Conservation (phyloP, 1,140 invertebrate genomes). For the Bradysia coprophila region DNA sequence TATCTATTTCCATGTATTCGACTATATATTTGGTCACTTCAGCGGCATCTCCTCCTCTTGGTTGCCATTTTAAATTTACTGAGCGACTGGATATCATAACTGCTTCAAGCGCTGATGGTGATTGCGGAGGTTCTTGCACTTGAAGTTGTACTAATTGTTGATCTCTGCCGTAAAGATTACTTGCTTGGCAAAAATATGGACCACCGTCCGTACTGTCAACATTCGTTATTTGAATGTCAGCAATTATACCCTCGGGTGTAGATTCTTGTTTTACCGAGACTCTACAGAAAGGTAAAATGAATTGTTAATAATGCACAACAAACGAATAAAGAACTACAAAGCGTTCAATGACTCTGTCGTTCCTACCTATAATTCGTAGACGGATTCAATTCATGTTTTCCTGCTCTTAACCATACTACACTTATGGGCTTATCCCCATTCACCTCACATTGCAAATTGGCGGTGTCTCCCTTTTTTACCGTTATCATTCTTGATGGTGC, state of each 20-base stretch:
- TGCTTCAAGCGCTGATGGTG: conserved; percentile 45
- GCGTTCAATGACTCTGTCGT: neutral
- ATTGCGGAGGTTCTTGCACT: conserved; percentile 62
- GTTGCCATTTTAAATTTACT: conserved; percentile 58
- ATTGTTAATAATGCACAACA: no score
- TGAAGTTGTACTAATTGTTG: conserved; percentile 61
- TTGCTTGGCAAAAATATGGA: conserved; percentile 65
- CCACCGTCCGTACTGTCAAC: conserved; percentile 56
- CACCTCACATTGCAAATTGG: conserved; percentile 54
- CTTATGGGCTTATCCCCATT: conserved; percentile 68
- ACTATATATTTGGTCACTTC: conserved; percentile 56
- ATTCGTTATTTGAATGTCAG: conserved; percentile 51
- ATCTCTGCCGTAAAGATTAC: conserved; percentile 64
- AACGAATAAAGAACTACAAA: no score
- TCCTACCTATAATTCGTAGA: conserved; percentile 43
- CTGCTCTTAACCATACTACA: conserved; percentile 51
- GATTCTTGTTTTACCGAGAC: conserved; percentile 47
- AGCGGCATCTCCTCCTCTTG: conserved; percentile 40
- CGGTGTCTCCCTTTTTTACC: conserved; percentile 54
- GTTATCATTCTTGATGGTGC: conserved; percentile 45
- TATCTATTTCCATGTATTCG: conserved; percentile 44
- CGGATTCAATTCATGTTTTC: conserved; percentile 44
- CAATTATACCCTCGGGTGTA: conserved; percentile 43
- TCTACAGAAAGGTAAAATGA: no score
- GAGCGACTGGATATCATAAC: conserved; percentile 47